phyloP scores from a whole-genome alignment of 2,113 vertebrate species.

The Cepphus grylle region DNA sequence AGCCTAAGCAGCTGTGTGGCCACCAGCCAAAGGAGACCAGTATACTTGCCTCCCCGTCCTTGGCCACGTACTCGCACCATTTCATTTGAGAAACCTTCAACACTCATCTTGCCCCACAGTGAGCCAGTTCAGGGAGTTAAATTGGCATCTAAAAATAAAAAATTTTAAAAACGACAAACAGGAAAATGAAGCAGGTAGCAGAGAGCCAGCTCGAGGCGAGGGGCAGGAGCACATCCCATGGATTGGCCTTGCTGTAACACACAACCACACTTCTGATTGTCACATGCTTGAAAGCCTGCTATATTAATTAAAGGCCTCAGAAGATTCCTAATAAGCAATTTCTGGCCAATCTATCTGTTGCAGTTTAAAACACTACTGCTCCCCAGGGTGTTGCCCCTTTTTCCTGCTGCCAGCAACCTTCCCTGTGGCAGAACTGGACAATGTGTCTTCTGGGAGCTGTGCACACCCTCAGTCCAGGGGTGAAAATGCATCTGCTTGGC shows the following conservation, averaged over 20 bases:
- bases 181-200: neutral
- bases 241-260: neutral
- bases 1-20: neutral
- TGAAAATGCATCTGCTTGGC: neutral
- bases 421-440: neutral
- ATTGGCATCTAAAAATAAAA: neutral
- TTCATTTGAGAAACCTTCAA: neutral
- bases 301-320: constrained; percentile 33
- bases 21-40: neutral
- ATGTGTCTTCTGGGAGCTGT: neutral
- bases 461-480: too few species aligned
- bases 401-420: neutral
- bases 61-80: neutral
- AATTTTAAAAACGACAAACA: neutral
- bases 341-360: neutral
- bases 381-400: neutral
- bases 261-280: neutral
- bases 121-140: neutral
- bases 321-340: constrained; percentile 40
- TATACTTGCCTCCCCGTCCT: rapidly evolving
- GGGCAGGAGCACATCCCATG: neutral
- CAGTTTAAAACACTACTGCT: neutral
- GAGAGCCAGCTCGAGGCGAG: neutral
- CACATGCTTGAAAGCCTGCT: constrained; percentile 16
- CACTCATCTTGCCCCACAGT: neutral